These are phyloP conservation scores for Reticulitermes lucifugus DNA, from an alignment of 2,888 invertebrate genomes.

Conservation along the genomic window DNA sequence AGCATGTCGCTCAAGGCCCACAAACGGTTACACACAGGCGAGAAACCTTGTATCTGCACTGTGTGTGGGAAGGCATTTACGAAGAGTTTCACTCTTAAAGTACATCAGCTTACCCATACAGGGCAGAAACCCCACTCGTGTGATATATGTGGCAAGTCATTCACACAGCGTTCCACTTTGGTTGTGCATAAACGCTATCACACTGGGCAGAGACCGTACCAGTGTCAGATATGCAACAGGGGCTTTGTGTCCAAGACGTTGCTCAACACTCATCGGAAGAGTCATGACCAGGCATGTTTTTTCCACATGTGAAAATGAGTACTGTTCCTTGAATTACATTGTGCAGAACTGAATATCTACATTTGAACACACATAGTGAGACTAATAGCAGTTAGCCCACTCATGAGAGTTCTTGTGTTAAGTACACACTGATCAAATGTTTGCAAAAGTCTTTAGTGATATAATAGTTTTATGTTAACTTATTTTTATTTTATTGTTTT, in stretches of 20 bases:
- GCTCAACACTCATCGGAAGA: constrained; percentile 72
- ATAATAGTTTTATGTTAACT: too few relatives aligned
- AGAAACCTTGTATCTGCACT: constrained; percentile 71
- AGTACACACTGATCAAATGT: too few relatives aligned
- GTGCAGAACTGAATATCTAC: too few relatives aligned
- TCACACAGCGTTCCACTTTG: constrained; percentile 71
- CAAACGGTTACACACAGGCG: constrained; percentile 71
- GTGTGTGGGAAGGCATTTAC: constrained; percentile 49
- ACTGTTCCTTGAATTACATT: too few relatives aligned
- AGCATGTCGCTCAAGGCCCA: constrained; percentile 72
- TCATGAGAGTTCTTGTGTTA: too few relatives aligned
- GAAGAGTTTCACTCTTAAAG: constrained; percentile 62
- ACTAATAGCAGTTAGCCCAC: too few relatives aligned
- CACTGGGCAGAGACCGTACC: constrained; percentile 65
- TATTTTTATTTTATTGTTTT: too few relatives aligned
- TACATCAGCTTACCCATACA: constrained; percentile 72
- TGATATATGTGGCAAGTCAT: constrained; percentile 71
- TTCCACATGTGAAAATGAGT: background rate
- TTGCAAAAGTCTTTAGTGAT: too few relatives aligned
- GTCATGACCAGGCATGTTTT: constrained; percentile 38
- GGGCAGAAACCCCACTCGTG: constrained; percentile 74
- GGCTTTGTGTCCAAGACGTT: constrained; percentile 74
- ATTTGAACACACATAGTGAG: too few relatives aligned
- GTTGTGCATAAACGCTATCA: constrained; percentile 67
- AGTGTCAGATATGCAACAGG: constrained; percentile 70